Evolutionary conservation across 2,888 invertebrate genomes (phyloP).

Genomic region (Mesorhabditis spiculigera): DNA sequence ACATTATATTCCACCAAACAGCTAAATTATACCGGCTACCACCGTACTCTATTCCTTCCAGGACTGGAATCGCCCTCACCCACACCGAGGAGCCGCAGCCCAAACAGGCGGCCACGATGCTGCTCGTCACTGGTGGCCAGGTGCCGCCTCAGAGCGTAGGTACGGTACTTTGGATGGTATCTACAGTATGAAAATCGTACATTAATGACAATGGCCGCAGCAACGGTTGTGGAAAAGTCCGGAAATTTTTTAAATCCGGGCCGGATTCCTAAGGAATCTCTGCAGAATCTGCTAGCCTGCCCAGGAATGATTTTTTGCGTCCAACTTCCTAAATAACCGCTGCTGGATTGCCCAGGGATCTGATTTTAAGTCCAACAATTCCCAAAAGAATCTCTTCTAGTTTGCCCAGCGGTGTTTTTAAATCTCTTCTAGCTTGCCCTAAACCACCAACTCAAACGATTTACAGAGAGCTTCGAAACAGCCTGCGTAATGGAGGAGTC

Average conservation of each 20-base stretch:
- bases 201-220: too few relatives aligned
- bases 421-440: not conserved
- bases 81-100: slow-evolving; percentile 60
- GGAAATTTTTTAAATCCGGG: too few relatives aligned
- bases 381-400: not conserved
- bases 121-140: slow-evolving; percentile 80
- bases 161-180: not conserved
- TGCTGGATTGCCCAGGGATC: not conserved
- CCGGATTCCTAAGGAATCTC: too few relatives aligned
- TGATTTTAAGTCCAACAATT: not conserved
- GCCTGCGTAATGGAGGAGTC: slow-evolving; percentile 74
- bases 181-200: too few relatives aligned
- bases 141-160: slow-evolving; percentile 63
- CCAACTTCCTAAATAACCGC: too few relatives aligned
- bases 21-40: too few relatives aligned
- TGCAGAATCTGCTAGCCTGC: too few relatives aligned
- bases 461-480: slow-evolving; percentile 73
- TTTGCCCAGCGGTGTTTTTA: not conserved
- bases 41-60: not conserved
- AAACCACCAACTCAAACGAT: not conserved
- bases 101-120: slow-evolving; percentile 83
- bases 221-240: too few relatives aligned
- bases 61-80: slow-evolving; percentile 28
- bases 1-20: too few relatives aligned
- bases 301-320: too few relatives aligned